Conservation (phyloP, 2,888 invertebrate genomes). For the Luffia ferchaultella region DNA sequence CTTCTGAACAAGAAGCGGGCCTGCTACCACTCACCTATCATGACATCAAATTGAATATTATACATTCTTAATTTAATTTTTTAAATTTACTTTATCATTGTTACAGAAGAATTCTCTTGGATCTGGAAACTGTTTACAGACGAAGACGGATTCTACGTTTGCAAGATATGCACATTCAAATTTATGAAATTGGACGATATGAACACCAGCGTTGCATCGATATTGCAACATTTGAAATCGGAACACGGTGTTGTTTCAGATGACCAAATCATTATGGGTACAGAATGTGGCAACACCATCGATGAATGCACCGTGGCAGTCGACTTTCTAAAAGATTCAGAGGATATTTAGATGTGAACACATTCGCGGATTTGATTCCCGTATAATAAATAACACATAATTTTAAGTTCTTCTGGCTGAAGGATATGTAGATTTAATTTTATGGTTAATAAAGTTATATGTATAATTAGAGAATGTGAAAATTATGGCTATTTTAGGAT, state of each 20-base stretch:
- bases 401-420: no score
- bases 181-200: constrained; percentile 28
- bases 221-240: constrained; percentile 36
- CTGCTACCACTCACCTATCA: no score
- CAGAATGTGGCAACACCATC: constrained; percentile 19
- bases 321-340: constrained; percentile 7
- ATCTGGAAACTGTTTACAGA: constrained; percentile 48
- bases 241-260: constrained; percentile 51
- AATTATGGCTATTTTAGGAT: no score
- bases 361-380: no score
- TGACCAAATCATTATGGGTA: constrained; percentile 47
- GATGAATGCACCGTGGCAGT: constrained; percentile 9
- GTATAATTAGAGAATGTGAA: no score
- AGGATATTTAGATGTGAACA: constrained; percentile 4
- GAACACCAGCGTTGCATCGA: constrained; percentile 28
- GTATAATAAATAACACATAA: no score
- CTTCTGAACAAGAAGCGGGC: no score
- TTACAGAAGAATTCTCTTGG: constrained; percentile 39
- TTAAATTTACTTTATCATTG: no score
- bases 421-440: no score
- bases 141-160: constrained; percentile 32
- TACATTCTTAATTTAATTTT: no score
- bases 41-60: no score
- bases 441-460: no score
- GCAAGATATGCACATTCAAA: constrained; percentile 49